Percentiles rank a stretch among this genome's conserved stretches.
These are phyloP conservation scores for Dendrolimus houi DNA, from an alignment of 2,888 invertebrate species.

Conservation along the genomic window DNA sequence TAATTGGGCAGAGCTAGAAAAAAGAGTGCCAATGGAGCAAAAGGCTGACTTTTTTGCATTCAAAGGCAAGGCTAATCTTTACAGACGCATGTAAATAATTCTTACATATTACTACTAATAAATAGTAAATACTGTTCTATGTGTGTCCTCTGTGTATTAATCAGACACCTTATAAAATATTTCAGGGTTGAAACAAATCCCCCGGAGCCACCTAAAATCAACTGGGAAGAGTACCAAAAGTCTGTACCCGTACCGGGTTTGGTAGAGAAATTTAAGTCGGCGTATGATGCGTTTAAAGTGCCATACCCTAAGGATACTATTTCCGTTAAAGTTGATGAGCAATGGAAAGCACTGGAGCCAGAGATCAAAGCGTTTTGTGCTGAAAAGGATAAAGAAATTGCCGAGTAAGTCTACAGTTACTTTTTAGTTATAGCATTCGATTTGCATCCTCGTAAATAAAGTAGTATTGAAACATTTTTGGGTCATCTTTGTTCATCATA, in stretches of 20 bases:
- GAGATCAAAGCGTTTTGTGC: conserved; percentile 39
- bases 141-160: no score
- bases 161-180: background rate
- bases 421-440: background rate
- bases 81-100: conserved; percentile 36
- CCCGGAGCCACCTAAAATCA: conserved; percentile 44
- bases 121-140: no score
- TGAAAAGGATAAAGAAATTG: conserved; percentile 35
- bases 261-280: conserved; percentile 45
- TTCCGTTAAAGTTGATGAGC: conserved; percentile 40
- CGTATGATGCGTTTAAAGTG: conserved; percentile 36
- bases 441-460: background rate
- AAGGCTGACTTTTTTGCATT: conserved; percentile 42
- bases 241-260: conserved; percentile 37
- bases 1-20: conserved; percentile 50
- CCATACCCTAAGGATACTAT: conserved; percentile 48
- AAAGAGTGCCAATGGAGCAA: conserved; percentile 44
- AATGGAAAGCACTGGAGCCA: conserved; percentile 42
- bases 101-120: no score
- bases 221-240: conserved; percentile 53
- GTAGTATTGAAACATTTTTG: no score
- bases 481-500: no score
- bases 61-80: conserved; percentile 49
- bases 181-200: conserved; percentile 45
- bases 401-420: conserved; percentile 23